Evolutionary conservation across 2,888 invertebrate species (phyloP).

Genomic region (Nymphalis urticae): DNA sequence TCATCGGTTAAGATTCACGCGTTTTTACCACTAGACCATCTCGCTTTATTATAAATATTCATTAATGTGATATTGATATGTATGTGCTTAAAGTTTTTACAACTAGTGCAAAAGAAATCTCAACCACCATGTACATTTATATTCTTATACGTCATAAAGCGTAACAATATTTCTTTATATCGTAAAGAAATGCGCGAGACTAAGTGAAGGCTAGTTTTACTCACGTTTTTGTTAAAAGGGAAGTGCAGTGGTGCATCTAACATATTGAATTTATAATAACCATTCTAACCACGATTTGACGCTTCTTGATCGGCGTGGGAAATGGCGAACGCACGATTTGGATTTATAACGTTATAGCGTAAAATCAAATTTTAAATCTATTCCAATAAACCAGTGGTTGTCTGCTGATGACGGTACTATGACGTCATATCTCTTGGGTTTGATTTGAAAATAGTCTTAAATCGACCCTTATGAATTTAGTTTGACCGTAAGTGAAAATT

Average conservation of each 20-base stretch:
- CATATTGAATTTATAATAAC: constrained; percentile 69
- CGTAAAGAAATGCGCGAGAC: constrained; percentile 37
- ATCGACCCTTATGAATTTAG: too few relatives aligned
- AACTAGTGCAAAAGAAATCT: background rate
- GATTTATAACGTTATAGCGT: constrained; percentile 36
- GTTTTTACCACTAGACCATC: too few relatives aligned
- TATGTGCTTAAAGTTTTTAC: background rate
- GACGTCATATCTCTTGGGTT: too few relatives aligned
- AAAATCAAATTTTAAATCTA: constrained; percentile 15
- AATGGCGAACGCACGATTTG: constrained; percentile 56
- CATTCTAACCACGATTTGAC: constrained; percentile 67
- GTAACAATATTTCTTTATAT: constrained; percentile 14
- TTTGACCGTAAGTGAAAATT: too few relatives aligned
- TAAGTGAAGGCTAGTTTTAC: constrained; percentile 51
- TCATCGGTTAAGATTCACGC: too few relatives aligned
- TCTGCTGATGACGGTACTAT: background rate
- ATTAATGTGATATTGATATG: background rate
- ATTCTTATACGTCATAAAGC: background rate
- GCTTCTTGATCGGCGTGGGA: constrained; percentile 70
- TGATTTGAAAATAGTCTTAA: too few relatives aligned
- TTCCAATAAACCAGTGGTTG: constrained; percentile 1
- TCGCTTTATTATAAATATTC: too few relatives aligned
- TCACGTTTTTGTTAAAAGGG: constrained; percentile 66
- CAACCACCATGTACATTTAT: background rate
- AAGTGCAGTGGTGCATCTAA: constrained; percentile 71